These are phyloP conservation scores for Monomorium pharaonis DNA, from an alignment of 1,140 invertebrate genomes.

Conservation along the genomic window DNA sequence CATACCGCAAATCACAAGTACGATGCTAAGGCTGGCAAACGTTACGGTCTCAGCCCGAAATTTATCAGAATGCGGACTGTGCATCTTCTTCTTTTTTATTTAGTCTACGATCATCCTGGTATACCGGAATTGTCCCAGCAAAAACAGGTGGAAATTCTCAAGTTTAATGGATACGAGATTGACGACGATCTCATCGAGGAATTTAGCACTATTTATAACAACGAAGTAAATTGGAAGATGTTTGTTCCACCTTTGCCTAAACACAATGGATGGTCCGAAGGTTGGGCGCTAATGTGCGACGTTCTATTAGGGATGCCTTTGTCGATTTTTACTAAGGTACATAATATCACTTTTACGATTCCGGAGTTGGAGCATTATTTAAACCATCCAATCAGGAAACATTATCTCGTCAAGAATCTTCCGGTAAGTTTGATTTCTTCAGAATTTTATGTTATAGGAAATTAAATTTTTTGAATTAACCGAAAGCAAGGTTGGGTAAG, in stretches of 20 bases:
- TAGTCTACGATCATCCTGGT: conserved; percentile 87
- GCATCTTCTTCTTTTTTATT: conserved; percentile 90
- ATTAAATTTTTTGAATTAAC: too few species aligned
- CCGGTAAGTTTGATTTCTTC: conserved; percentile 78
- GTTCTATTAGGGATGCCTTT: conserved; percentile 90
- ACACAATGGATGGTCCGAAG: conserved; percentile 87
- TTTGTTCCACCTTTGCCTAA: conserved; percentile 90
- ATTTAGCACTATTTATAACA: conserved; percentile 84
- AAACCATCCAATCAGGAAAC: conserved; percentile 89
- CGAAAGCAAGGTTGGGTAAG: too few species aligned
- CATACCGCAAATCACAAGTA: not conserved
- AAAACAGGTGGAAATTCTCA: conserved; percentile 82
- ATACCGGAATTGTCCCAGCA: conserved; percentile 80
- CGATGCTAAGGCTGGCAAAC: conserved; percentile 27
- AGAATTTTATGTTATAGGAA: too few species aligned
- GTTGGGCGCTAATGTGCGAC: conserved; percentile 92
- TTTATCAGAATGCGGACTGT: conserved; percentile 89
- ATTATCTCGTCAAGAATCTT: conserved; percentile 87
- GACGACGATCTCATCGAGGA: conserved; percentile 82
- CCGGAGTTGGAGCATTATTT: conserved; percentile 87
- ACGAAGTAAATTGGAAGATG: conserved; percentile 89
- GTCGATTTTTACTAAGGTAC: conserved; percentile 89
- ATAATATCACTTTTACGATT: conserved; percentile 87
- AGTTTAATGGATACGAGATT: conserved; percentile 79
- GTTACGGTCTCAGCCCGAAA: conserved; percentile 88